A percentile compares a stretch with the other conserved stretches of the same genome.
Evolutionary conservation across 2,113 vertebrate species (phyloP).

Genomic region (Greenwoodochromis staneri): DNA sequence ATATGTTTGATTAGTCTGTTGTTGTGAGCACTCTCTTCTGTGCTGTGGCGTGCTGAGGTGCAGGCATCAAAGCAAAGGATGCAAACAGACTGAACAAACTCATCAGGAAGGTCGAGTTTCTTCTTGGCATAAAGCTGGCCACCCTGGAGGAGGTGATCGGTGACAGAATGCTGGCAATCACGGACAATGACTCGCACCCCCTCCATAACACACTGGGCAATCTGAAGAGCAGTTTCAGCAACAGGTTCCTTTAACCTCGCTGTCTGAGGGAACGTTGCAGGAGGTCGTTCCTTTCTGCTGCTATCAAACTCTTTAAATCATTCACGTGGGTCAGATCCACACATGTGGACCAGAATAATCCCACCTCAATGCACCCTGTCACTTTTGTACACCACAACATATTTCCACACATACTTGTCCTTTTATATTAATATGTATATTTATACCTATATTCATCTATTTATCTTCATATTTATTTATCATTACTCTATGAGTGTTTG

Average conservation of each 20-base stretch:
- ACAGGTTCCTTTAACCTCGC: neutral
- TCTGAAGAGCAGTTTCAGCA: neutral
- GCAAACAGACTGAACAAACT: neutral
- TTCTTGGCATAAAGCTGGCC: neutral
- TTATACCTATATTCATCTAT: neutral
- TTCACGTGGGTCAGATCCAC: neutral
- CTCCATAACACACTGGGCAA: neutral
- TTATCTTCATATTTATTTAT: neutral
- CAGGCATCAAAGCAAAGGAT: neutral
- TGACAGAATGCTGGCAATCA: neutral
- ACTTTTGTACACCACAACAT: accelerated
- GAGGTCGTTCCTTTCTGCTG: neutral
- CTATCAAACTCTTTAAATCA: neutral
- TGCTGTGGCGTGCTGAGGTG: neutral
- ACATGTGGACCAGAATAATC: neutral
- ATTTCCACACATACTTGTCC: neutral
- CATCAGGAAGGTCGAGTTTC: neutral
- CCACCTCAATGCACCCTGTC: accelerated
- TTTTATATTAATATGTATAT: neutral
- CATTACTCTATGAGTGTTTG: neutral
- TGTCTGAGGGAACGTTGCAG: neutral
- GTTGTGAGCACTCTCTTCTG: neutral
- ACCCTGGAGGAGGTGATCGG: accelerated
- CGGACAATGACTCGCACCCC: neutral
- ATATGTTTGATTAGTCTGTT: neutral